Evolutionary conservation across 2,113 vertebrate genomes (phyloP).

Genomic region (Probosciger aterrimus): DNA sequence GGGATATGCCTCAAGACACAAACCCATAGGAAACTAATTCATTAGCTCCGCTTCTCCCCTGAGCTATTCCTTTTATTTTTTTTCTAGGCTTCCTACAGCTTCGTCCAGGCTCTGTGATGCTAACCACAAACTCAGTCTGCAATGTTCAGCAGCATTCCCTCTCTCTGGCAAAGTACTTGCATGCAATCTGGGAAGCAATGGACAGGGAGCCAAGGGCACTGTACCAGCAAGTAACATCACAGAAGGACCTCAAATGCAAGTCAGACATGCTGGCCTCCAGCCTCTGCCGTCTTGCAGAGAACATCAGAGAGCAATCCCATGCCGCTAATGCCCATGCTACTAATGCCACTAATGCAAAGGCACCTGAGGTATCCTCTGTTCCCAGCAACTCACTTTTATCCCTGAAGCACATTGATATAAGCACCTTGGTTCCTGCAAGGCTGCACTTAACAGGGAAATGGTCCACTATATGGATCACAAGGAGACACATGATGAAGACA

Average conservation of each 20-base stretch:
- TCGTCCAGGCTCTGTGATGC: background rate
- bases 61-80: background rate
- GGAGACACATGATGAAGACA: background rate
- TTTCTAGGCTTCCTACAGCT: background rate
- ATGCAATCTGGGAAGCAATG: background rate
- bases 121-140: background rate
- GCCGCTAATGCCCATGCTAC: no score
- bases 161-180: background rate
- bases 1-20: background rate
- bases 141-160: background rate
- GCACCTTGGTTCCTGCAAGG: background rate
- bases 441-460: fast-evolving
- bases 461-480: background rate
- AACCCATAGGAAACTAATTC: background rate
- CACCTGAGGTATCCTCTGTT: background rate
- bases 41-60: background rate
- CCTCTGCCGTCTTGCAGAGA: background rate
- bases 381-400: background rate
- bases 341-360: background rate
- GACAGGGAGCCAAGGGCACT: background rate
- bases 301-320: background rate
- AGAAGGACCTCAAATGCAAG: background rate
- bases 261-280: background rate
- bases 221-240: background rate
- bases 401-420: background rate